These are phyloP conservation scores for Drosophila pandora DNA, from an alignment of 1,140 invertebrate species.

Conservation along the genomic window DNA sequence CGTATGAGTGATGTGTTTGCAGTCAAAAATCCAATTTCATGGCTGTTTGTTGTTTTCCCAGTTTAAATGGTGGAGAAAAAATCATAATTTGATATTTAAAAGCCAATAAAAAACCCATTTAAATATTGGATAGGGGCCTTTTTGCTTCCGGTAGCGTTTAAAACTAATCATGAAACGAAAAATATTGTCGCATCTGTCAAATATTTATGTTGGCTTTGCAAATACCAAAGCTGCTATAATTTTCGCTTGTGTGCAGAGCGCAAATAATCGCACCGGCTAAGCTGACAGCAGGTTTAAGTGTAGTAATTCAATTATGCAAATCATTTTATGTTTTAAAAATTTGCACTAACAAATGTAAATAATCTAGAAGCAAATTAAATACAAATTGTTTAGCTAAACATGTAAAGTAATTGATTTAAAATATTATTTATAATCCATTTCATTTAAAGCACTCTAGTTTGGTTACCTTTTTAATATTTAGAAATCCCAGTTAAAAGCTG, in stretches of 20 bases:
- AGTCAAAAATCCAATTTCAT: conserved; percentile 27
- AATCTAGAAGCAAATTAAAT: conserved; percentile 8
- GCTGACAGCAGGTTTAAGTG: conserved; percentile 17
- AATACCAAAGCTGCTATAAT: conserved; percentile 27
- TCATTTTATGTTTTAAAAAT: conserved; percentile 12
- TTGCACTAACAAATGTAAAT: conserved; percentile 16
- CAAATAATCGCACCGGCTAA: conserved; percentile 32
- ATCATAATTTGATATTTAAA: background rate
- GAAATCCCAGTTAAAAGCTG: background rate
- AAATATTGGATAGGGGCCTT: background rate
- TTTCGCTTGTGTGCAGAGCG: conserved; percentile 26
- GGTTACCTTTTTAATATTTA: background rate
- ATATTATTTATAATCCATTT: background rate
- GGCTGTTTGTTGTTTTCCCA: background rate
- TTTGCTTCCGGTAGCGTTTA: background rate
- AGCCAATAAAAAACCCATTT: background rate
- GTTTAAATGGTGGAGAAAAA: background rate
- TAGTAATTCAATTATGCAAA: conserved; percentile 45
- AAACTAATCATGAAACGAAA: background rate
- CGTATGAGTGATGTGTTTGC: conserved; percentile 64
- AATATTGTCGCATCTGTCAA: conserved; percentile 4
- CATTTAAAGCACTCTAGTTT: too few relatives aligned
- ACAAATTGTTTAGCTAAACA: background rate
- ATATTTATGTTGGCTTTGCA: conserved; percentile 14
- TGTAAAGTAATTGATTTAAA: background rate